Conservation (phyloP, 1,140 invertebrate genomes). For the Archivesica marissinica region DNA sequence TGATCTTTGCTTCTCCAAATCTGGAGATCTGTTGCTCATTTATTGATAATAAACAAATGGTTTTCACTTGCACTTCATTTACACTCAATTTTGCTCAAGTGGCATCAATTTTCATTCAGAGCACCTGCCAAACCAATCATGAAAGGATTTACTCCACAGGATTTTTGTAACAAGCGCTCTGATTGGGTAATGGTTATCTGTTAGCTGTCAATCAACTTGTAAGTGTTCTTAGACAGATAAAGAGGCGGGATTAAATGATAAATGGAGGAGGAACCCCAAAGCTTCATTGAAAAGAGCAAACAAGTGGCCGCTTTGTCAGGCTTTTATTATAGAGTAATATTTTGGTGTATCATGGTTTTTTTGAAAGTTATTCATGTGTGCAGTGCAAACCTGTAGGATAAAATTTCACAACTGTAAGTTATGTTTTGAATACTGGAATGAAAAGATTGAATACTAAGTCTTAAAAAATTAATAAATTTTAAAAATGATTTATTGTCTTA, state of each 20-base stretch:
- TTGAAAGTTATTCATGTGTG: conserved; percentile 56
- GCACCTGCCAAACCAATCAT: conserved; percentile 17
- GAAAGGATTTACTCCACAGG: conserved; percentile 8
- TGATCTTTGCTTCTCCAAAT: background rate
- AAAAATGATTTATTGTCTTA: no score
- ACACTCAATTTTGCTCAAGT: conserved; percentile 41
- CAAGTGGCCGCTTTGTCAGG: conserved; percentile 49
- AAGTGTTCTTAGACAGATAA: conserved; percentile 36
- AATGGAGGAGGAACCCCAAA: background rate
- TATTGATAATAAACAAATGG: background rate
- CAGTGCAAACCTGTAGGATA: conserved; percentile 27
- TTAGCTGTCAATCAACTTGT: conserved; percentile 35
- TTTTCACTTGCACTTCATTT: conserved; percentile 37
- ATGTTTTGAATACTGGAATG: background rate
- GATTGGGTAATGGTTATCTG: conserved; percentile 38
- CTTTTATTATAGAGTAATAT: conserved; percentile 30
- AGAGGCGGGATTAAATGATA: conserved; percentile 21
- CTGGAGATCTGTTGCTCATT: conserved; percentile 14
- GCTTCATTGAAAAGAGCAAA: conserved; percentile 37
- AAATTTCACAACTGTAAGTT: conserved; percentile 51
- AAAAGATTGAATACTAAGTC: no score
- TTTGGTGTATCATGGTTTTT: conserved; percentile 42
- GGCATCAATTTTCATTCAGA: conserved; percentile 24
- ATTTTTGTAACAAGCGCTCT: background rate
- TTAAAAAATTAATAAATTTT: no score